phyloP scores from a whole-genome alignment of 2,113 vertebrate genomes.

The Typhlomys cinereus region DNA sequence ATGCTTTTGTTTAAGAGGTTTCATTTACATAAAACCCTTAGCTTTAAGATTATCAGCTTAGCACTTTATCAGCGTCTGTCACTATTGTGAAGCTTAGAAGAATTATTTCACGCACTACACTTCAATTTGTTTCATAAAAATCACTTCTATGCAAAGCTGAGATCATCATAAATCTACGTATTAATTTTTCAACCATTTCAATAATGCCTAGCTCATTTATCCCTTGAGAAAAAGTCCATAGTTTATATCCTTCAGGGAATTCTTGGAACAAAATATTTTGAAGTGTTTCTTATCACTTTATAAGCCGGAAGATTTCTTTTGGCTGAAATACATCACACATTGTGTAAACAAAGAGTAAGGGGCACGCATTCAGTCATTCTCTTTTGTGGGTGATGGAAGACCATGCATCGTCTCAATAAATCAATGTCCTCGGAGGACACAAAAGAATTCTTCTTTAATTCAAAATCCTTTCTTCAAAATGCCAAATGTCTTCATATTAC shows the following conservation, averaged over 20 bases:
- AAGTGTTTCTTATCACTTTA: constrained; percentile 67
- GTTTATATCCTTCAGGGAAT: constrained; percentile 22
- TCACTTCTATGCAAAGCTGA: neutral
- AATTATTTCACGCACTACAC: neutral
- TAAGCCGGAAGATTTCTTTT: constrained; percentile 62
- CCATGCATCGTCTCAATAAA: constrained; percentile 83
- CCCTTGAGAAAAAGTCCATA: neutral
- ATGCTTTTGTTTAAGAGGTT: neutral
- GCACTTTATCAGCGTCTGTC: neutral
- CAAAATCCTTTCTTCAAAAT: constrained; percentile 71
- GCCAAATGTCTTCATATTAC: constrained; percentile 66
- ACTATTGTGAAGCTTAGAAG: neutral
- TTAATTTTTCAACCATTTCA: constrained; percentile 9
- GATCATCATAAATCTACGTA: neutral
- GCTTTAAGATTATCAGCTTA: neutral
- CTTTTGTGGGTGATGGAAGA: constrained; percentile 74
- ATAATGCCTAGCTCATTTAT: neutral
- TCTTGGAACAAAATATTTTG: constrained; percentile 17
- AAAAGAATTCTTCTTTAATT: constrained; percentile 75
- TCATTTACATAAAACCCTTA: neutral
- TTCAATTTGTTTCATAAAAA: neutral
- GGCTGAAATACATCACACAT: constrained; percentile 68
- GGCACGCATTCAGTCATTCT: constrained; percentile 80
- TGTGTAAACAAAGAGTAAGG: constrained; percentile 75
- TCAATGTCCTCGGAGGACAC: constrained; percentile 80